Evolutionary conservation across 2,797 vertebrate genomes (phyloP).

Genomic region (Labeo calbasu): DNA sequence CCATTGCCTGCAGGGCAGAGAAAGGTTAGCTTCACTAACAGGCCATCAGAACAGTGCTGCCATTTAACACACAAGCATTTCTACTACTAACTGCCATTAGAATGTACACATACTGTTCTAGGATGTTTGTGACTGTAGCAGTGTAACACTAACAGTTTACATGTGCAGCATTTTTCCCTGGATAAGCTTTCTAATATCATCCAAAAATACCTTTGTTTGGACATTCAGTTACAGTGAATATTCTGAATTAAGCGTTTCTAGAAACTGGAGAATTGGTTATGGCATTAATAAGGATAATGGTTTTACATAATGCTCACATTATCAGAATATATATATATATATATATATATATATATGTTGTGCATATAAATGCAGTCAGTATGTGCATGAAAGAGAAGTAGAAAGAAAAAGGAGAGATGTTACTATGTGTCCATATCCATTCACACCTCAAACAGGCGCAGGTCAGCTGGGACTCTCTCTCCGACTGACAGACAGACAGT

Average conservation of each 20-base stretch:
- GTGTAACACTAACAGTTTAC: not conserved
- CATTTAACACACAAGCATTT: conserved; percentile 22
- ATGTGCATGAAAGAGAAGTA: not conserved
- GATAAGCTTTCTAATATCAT: not conserved
- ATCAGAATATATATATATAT: not conserved
- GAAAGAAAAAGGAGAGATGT: not conserved
- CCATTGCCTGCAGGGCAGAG: conserved; percentile 79
- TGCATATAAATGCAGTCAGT: not conserved
- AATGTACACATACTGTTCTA: not conserved
- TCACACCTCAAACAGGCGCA: conserved; percentile 91
- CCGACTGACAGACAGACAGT: conserved; percentile 94
- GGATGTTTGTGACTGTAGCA: not conserved
- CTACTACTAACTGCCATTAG: not conserved
- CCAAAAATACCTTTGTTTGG: not conserved
- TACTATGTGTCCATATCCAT: not conserved
- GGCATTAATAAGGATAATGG: not conserved
- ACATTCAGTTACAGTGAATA: not conserved
- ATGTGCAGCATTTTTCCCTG: not conserved
- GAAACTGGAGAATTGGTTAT: not conserved
- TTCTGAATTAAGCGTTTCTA: not conserved
- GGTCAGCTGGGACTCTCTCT: conserved; percentile 94
- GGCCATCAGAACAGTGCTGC: not conserved
- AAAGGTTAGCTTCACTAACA: conserved; percentile 26
- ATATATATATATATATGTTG: too few relatives aligned
- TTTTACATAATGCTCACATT: not conserved